Percentiles rank a stretch among this genome's conserved stretches.
Conservation (phyloP, 2,797 vertebrate genomes). For the Microctenopoma stevenorrisi region DNA sequence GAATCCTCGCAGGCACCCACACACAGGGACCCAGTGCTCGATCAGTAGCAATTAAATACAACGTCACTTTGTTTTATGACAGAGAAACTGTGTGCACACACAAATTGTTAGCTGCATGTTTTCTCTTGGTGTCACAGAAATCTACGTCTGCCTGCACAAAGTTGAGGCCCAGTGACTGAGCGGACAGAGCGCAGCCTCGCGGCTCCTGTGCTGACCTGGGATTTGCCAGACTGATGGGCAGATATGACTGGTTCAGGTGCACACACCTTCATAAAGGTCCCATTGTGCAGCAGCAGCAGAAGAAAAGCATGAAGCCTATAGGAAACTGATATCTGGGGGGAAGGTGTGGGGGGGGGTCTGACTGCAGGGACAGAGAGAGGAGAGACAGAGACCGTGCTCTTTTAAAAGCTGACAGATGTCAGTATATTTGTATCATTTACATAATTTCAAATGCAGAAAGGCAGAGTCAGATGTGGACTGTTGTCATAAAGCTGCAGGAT, state of each 20-base stretch:
- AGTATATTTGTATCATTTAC: not conserved
- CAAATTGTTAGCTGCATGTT: too few relatives aligned
- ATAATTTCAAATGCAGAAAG: not conserved
- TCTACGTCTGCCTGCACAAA: too few relatives aligned
- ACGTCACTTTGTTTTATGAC: too few relatives aligned
- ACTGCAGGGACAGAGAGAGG: slow-evolving; percentile 2
- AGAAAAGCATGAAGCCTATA: slow-evolving; percentile 47
- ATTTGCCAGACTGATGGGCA: not conserved
- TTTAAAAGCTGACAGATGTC: not conserved
- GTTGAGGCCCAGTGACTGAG: not conserved
- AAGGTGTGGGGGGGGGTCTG: not conserved
- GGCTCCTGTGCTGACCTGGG: slow-evolving; percentile 1
- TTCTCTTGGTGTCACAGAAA: not conserved
- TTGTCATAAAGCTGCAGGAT: too few relatives aligned
- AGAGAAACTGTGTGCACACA: too few relatives aligned
- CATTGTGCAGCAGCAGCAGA: slow-evolving; percentile 60
- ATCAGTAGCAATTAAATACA: too few relatives aligned
- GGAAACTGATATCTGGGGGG: slow-evolving; percentile 64
- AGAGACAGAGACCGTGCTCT: not conserved
- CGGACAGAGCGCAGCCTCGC: not conserved
- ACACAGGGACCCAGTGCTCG: too few relatives aligned
- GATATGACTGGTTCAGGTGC: slow-evolving; percentile 70
- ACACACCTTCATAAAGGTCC: slow-evolving; percentile 64
- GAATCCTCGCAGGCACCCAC: too few relatives aligned
- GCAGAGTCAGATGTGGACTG: not conserved